Base-by-base conservation (phyloP, 2,888 invertebrate genomes). In the Eupithecia subfuscata region DNA sequence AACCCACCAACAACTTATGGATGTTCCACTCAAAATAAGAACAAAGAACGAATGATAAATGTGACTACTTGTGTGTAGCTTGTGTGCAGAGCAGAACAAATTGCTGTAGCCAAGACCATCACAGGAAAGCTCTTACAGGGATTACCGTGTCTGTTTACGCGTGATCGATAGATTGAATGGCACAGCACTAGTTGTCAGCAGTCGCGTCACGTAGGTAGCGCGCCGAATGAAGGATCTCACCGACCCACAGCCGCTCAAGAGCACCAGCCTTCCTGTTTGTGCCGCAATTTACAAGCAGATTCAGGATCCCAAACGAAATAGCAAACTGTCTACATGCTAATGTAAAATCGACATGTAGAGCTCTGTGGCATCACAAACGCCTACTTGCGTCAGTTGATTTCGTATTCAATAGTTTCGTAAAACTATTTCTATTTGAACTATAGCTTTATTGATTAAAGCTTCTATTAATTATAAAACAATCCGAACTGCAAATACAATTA, bases 171-270 rank as follows among this genome's bases (percentile, higher is more conserved):
- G 77, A 78, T 76, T 81, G 83, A 80, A 82, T 79, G 82, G 84
- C 81, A 80, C 87, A 84, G 79, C 87, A 87, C 86, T 86, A 84
- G 81, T 73, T 72, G 75, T 80, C 78, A 68, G 82, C 78, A 90
- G 87, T 87, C 90, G 78, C 79, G 85, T 87, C 91, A 91, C 90
- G 91, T 89, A 91, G 90, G 91, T 89, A 82, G 71, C 77, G 74
- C 79, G 82, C 84, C 84, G 85, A 86, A 86, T 89, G 89, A 88
- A 88, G 89, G 88, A 89, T 89, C 89, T 87, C 83, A 84, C 76
- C 84, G 86, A 87, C 86, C 86, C 84, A 83, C 81, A 82, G 82
- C 82, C 82, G 82, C 82, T 81, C 83, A 79, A 81, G 74, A 80
- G 73, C 73, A 79, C 65, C 65, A 67, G 40, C 73, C 75, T 77